Conservation (phyloP, 2,797 vertebrate species). For the Spheniscus humboldti region DNA sequence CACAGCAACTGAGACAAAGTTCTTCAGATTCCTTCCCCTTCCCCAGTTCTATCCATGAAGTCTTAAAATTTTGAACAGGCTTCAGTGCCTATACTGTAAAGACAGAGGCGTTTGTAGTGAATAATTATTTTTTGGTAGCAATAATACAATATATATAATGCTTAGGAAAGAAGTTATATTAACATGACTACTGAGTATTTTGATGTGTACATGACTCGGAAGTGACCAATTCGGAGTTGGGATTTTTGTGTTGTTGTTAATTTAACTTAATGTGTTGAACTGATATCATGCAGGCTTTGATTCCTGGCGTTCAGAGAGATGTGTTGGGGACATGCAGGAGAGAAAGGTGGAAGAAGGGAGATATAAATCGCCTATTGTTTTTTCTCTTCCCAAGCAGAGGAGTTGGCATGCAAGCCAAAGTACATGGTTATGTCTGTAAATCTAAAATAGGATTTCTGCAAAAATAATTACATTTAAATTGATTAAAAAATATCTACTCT, state of each 20-base stretch:
- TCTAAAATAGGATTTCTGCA: not conserved
- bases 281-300: not conserved
- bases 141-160: not conserved
- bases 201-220: not conserved
- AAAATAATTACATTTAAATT: not conserved
- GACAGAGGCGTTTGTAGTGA: not conserved
- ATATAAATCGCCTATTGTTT: not conserved
- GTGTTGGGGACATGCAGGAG: not conserved
- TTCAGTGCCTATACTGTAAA: not conserved
- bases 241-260: not conserved
- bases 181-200: not conserved
- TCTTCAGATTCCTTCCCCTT: not conserved
- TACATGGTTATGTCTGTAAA: not conserved
- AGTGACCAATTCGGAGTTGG: not conserved
- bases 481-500: not conserved
- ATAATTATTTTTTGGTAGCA: not conserved
- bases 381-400: not conserved
- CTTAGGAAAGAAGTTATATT: not conserved
- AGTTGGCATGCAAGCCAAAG: not conserved
- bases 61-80: not conserved
- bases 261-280: not conserved
- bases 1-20: not conserved
- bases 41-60: not conserved
- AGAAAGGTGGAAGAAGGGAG: not conserved
- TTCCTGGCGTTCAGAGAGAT: not conserved